Base-by-base conservation (phyloP, 2,797 vertebrate species). In the Sibirionetta formosa region DNA sequence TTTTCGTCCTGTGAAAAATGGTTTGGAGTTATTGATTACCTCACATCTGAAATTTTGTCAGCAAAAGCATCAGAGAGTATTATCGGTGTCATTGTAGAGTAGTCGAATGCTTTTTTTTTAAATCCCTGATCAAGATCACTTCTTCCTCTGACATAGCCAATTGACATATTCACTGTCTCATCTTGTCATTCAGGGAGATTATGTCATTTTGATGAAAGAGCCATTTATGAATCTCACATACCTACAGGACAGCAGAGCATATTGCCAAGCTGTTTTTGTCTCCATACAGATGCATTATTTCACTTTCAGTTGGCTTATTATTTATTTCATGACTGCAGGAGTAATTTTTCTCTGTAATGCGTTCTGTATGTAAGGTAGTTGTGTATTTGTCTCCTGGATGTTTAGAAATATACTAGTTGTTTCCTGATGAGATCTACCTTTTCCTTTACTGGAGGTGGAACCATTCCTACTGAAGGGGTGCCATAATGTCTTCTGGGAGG, bases 171-270 rank as follows among this genome's bases (percentile, higher is more conserved):
- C 84, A 27, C 46, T 53, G 50, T 73, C 78, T 92, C 14, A 57
- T 91, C 75, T 76, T 26, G 33, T 87, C 79, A 69, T 96, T 92
- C 81, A 63, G 57, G 15, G 13, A 48, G 65, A 79, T 94, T 96
- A 93, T 57, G 60, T 93, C 46, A 50, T 31, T 81, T 70, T 90
- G 92, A 96, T 96, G 76, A 95, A 97, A 96, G 75, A 93, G 90
- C 46, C 88, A 63, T 91, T 96, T 93, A 95, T 91, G 86, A 93
- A 83, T 90, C 75, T 96, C 61, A n/a, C 66, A 7, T 29, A 54
- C 53, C 20, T 70, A 61, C 73, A 83, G 82, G 58, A 96, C 86
- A 90, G 33, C 17, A 75, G 57, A 83, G 84, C 58, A 29, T 77
- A 61, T 82, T 92, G 96, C 94, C 94, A 97, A 92, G 68, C 38